Evolutionary conservation across 1,140 invertebrate genomes (phyloP).

Genomic region (Nymphalis io): DNA sequence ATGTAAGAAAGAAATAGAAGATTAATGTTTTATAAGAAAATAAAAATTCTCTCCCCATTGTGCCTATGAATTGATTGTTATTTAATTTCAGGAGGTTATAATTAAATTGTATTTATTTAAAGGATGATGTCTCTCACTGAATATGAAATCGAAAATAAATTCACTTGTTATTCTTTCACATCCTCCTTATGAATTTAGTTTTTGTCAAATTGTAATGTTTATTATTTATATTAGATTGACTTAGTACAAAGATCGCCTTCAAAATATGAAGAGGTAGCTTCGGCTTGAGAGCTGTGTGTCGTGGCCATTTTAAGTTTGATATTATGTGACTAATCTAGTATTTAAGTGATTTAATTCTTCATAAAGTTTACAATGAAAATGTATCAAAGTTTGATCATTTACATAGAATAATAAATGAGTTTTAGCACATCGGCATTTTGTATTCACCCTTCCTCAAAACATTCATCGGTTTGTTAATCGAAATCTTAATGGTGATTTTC

Average conservation of each 20-base stretch:
- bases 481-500: too few species aligned
- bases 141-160: constrained; percentile 38
- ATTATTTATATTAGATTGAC: constrained; percentile 52
- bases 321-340: constrained; percentile 60
- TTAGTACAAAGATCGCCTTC: constrained; percentile 74
- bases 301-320: constrained; percentile 75
- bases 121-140: constrained; percentile 58
- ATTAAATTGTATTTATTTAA: constrained; percentile 23
- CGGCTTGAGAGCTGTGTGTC: constrained; percentile 65
- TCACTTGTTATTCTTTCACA: constrained; percentile 76
- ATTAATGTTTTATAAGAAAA: background rate
- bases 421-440: constrained; percentile 57
- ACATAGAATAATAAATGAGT: constrained; percentile 78
- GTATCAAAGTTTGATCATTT: constrained; percentile 69
- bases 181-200: constrained; percentile 34
- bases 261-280: constrained; percentile 50
- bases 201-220: constrained; percentile 46
- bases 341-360: constrained; percentile 70
- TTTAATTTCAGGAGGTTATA: constrained; percentile 64
- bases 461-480: too few species aligned
- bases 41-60: constrained; percentile 45
- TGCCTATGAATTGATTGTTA: constrained; percentile 55
- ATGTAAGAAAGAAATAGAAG: constrained; percentile 9
- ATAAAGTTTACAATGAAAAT: constrained; percentile 65
- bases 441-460: background rate